A percentile compares a stretch with the other conserved stretches of the same genome.
Evolutionary conservation across 2,888 invertebrate genomes (phyloP).

Genomic region (Phortica okadai): DNA sequence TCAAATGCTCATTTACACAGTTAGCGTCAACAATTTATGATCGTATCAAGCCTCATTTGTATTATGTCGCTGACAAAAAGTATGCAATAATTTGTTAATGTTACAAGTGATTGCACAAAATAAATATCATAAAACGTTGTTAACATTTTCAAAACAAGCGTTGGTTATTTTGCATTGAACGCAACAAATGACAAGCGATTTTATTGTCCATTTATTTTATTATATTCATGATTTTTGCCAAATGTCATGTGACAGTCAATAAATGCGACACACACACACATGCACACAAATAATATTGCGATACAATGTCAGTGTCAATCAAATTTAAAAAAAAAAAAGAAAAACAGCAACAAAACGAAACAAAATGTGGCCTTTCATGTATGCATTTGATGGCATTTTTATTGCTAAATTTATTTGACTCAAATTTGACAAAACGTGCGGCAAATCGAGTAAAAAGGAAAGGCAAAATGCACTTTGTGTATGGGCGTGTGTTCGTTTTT

Average conservation of each 20-base stretch:
- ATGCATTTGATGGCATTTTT: constrained; percentile 63
- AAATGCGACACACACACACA: constrained; percentile 27
- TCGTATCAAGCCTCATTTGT: neutral
- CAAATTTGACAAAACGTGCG: neutral
- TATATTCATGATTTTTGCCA: neutral
- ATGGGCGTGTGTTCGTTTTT: constrained; percentile 21
- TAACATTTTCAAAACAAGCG: neutral
- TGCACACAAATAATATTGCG: constrained; percentile 12
- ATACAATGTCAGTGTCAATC: constrained; percentile 71
- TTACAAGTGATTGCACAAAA: neutral
- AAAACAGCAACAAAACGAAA: neutral
- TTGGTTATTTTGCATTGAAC: neutral
- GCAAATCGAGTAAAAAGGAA: constrained; percentile 38
- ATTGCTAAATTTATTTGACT: constrained; percentile 62
- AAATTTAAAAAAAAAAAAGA: constrained; percentile 50
- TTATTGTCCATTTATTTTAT: constrained; percentile 11
- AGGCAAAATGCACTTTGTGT: constrained; percentile 35
- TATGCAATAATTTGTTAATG: constrained; percentile 11
- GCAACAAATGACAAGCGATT: constrained; percentile 5
- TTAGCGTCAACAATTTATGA: too few species aligned
- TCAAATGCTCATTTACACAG: too few species aligned
- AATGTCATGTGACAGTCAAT: constrained; percentile 36
- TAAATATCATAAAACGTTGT: constrained; percentile 8
- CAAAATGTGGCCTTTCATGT: constrained; percentile 13
- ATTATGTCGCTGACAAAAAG: neutral